phyloP scores from a whole-genome alignment of 2,888 invertebrate species.

The Melieria crassipennis region DNA sequence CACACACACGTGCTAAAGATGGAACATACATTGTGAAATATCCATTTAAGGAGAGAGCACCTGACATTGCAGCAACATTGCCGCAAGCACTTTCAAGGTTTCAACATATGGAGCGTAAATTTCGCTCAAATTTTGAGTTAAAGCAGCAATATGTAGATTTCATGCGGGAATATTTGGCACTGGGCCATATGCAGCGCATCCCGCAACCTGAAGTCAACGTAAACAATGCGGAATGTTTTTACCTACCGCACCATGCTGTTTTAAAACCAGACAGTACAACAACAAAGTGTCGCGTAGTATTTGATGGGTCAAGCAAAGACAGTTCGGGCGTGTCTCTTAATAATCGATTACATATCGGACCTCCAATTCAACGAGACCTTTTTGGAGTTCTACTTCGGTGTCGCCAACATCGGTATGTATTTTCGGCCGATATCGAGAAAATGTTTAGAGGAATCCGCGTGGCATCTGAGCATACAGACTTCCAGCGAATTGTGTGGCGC shows the following conservation, averaged over 20 bases:
- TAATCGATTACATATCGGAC: conserved; percentile 27
- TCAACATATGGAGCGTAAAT: conserved; percentile 32
- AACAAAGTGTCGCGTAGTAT: conserved; percentile 36
- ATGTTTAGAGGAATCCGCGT: conserved; percentile 23
- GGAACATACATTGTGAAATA: conserved; percentile 13
- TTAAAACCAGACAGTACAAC: conserved; percentile 38
- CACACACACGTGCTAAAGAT: neutral
- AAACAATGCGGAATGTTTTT: conserved; percentile 30
- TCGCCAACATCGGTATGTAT: conserved; percentile 28
- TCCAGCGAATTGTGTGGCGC: conserved; percentile 21
- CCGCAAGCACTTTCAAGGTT: conserved; percentile 28
- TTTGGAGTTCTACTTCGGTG: conserved; percentile 28
- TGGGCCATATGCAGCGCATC: conserved; percentile 39
- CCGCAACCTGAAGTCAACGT: conserved; percentile 19
- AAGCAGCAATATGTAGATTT: conserved; percentile 37
- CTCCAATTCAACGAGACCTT: conserved; percentile 27
- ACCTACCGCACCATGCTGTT: conserved; percentile 42
- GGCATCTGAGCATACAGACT: conserved; percentile 6
- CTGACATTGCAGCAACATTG: conserved; percentile 25
- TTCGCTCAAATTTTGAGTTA: conserved; percentile 20
- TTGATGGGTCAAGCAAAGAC: conserved; percentile 34
- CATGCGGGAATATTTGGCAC: conserved; percentile 36
- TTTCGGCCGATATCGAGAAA: conserved; percentile 28
- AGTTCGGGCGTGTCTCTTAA: conserved; percentile 25
- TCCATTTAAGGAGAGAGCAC: too few relatives aligned